Conservation (phyloP, 2,888 invertebrate genomes). For the Colostygia pectinataria region DNA sequence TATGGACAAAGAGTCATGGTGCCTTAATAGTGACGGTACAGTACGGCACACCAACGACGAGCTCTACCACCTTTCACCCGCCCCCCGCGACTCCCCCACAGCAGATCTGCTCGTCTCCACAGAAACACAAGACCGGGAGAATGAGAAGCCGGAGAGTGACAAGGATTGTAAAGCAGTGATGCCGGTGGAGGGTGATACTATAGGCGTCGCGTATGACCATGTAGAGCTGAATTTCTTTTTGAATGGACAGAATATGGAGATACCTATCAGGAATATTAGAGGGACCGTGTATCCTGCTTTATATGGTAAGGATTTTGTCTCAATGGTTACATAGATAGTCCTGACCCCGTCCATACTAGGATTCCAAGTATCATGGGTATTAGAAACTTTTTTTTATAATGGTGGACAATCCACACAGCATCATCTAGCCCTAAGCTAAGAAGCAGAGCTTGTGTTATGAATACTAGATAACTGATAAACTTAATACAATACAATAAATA, state of each 20-base stretch:
- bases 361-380: no score
- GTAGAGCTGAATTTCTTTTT: conserved; percentile 97
- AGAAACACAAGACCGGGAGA: conserved; percentile 45
- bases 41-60: conserved; percentile 93
- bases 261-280: conserved; percentile 93
- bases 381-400: no score
- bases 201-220: conserved; percentile 98
- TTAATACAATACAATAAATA: no score
- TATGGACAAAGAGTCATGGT: conserved; percentile 95
- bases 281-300: conserved; percentile 96
- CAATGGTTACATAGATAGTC: no score
- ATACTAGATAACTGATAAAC: no score
- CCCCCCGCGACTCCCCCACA: conserved; percentile 69
- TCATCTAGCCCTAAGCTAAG: no score
- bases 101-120: conserved; percentile 70
- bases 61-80: conserved; percentile 84
- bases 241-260: conserved; percentile 94
- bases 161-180: conserved; percentile 64
- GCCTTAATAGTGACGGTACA: conserved; percentile 94
- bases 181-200: conserved; percentile 95
- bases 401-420: no score
- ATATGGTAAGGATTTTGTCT: conserved; percentile 87
- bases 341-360: no score
- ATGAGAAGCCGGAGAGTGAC: conserved; percentile 60
- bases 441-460: no score